phyloP scores from a whole-genome alignment of 2,888 invertebrate genomes.

The Polydrusus pterygomalis region DNA sequence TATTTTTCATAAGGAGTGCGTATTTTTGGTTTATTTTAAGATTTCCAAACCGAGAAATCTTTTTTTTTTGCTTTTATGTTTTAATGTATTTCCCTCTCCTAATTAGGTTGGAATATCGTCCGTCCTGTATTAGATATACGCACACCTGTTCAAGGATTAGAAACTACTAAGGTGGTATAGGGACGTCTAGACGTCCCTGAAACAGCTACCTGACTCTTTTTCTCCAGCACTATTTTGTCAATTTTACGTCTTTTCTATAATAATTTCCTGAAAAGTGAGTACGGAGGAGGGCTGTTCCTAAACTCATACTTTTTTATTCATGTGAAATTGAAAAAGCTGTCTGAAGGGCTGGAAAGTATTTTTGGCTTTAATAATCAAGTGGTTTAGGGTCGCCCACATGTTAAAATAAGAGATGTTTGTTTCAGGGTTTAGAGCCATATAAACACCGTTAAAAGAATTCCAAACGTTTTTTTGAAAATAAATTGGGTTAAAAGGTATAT shows the following conservation, averaged over 20 bases:
- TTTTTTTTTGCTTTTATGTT: too few relatives aligned
- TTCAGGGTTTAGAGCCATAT: neutral
- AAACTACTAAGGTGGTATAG: neutral
- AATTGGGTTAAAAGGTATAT: too few relatives aligned
- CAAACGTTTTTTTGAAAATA: too few relatives aligned
- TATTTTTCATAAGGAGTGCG: too few relatives aligned
- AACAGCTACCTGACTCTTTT: slow-evolving; percentile 32
- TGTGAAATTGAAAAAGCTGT: neutral
- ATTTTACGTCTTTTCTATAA: slow-evolving; percentile 22
- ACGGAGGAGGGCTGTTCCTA: neutral
- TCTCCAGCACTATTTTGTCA: slow-evolving; percentile 29
- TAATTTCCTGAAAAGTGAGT: slow-evolving; percentile 22
- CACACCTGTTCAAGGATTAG: neutral
- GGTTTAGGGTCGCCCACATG: slow-evolving; percentile 2
- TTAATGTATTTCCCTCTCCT: too few relatives aligned
- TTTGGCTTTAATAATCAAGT: slow-evolving; percentile 5
- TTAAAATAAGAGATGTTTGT: slow-evolving; percentile 4
- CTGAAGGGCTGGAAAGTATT: neutral
- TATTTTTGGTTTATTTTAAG: too few relatives aligned
- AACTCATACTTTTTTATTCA: neutral
- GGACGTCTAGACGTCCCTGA: slow-evolving; percentile 20
- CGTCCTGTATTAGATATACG: slow-evolving; percentile 4
- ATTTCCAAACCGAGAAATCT: too few relatives aligned
- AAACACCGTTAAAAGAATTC: neutral
- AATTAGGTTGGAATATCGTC: too few relatives aligned